These are phyloP conservation scores for Trachurus trachurus DNA, from an alignment of 2,797 vertebrate genomes.

Conservation along the genomic window DNA sequence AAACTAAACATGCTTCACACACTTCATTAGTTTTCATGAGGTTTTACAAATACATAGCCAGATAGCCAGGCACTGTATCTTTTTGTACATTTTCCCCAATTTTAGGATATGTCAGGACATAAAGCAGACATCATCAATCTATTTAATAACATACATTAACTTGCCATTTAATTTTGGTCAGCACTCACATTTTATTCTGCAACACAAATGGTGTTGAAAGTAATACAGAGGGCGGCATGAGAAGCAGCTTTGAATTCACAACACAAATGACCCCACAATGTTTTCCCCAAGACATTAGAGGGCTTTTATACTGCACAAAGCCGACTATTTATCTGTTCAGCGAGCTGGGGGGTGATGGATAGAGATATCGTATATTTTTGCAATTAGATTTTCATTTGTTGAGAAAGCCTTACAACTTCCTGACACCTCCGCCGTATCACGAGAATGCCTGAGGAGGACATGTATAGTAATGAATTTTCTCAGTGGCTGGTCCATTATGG, in stretches of 20 bases:
- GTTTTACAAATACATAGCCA: slow-evolving; percentile 92
- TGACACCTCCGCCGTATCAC: slow-evolving; percentile 55
- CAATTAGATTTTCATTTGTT: slow-evolving; percentile 72
- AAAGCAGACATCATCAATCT: slow-evolving; percentile 93
- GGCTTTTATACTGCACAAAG: slow-evolving; percentile 68
- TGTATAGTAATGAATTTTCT: slow-evolving; percentile 71
- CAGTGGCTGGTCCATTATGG: slow-evolving; percentile 70
- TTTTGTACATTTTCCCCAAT: slow-evolving; percentile 86
- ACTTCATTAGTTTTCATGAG: slow-evolving; percentile 88
- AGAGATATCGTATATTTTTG: slow-evolving; percentile 69
- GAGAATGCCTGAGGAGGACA: slow-evolving; percentile 69
- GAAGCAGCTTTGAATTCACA: slow-evolving; percentile 83
- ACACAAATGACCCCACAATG: slow-evolving; percentile 89
- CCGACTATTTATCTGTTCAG: slow-evolving; percentile 72
- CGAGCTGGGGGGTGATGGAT: slow-evolving; percentile 68
- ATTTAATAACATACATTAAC: slow-evolving; percentile 95
- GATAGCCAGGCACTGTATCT: slow-evolving; percentile 97
- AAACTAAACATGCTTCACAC: slow-evolving; percentile 96
- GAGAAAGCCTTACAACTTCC: slow-evolving; percentile 67
- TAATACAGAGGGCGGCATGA: slow-evolving; percentile 77
- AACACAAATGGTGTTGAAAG: slow-evolving; percentile 88
- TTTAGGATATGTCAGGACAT: slow-evolving; percentile 92
- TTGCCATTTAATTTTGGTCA: slow-evolving; percentile 94
- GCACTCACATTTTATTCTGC: slow-evolving; percentile 93
- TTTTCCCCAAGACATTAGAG: slow-evolving; percentile 74